Base-by-base conservation (phyloP, 2,113 vertebrate species). In the Triplophysa siluroides region DNA sequence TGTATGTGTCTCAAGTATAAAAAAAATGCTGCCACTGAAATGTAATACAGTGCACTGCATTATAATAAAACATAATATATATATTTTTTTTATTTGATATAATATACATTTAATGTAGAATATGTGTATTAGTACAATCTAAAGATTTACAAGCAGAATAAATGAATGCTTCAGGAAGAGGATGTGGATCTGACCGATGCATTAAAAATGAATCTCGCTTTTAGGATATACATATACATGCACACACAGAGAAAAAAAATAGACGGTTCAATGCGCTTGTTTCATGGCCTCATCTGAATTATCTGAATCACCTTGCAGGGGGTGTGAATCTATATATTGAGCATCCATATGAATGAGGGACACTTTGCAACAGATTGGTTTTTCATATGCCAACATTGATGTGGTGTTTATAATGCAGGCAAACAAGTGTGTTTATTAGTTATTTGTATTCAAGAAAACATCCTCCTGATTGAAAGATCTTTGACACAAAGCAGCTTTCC, bases 141-240 rank as follows among this genome's bases (percentile, higher is more conserved):
- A 21, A 14, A 26, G 18, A 45, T 50, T 24, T 45, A 13, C n/a
- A 47, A 19, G 38, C 23, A 24, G 7, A 6, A 23, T 64, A 12
- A 38, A 70, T 80, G 9, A 61, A 58, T 76, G 76, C 67, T 61
- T 3, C 67, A 52, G 24, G 38, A 78, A 83, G 74, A 62, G 38
- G 41, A 83, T 79, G 78, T 75, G 71, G 58, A 33, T 78, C 63
- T 70, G 69, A 63, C 19, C 47, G 21, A 33, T 19, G 62, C 75
- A 71, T 82, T 72, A 82, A 82, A 78, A 72, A 78, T 82, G 29
- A 2, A 79, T 69, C 60, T 64, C 45, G 43, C 54, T 67, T 61
- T 73, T 56, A 58, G n/a, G 56, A 19, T 23, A 5, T 29, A 14
- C 16, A 61, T 29, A 23, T 18, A 54, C 18, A 54, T 18, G 6